phyloP scores from a whole-genome alignment of 2,113 vertebrate genomes.

The Xenopus laevis region DNA sequence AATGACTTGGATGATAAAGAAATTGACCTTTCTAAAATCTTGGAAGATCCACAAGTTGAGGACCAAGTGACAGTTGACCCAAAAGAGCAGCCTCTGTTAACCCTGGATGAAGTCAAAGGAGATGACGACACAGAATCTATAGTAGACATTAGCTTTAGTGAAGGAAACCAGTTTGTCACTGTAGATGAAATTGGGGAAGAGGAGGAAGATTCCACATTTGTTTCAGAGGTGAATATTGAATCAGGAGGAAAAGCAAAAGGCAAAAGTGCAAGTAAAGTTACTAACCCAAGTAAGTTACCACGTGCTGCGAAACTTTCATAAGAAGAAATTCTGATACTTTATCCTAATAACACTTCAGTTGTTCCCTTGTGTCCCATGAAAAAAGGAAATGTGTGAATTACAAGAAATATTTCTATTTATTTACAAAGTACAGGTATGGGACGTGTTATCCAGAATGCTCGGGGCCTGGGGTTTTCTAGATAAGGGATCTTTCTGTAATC shows the following conservation, averaged over 20 bases:
- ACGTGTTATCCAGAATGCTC: no score
- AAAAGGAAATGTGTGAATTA: no score
- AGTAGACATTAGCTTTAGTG: constrained; percentile 65
- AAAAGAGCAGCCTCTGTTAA: constrained; percentile 61
- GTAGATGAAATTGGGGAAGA: constrained; percentile 80
- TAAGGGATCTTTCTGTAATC: no score
- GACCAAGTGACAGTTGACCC: constrained; percentile 62
- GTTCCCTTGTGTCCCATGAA: no score
- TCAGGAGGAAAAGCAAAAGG: neutral
- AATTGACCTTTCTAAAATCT: constrained; percentile 52
- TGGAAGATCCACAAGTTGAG: constrained; percentile 62
- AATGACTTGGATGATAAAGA: constrained; percentile 41
- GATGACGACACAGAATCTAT: constrained; percentile 64
- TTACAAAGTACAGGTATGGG: no score
- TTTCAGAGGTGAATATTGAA: neutral
- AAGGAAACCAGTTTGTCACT: constrained; percentile 74
- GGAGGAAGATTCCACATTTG: constrained; percentile 49
- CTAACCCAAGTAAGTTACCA: neutral
- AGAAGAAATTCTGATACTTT: no score
- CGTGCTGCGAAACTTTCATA: neutral
- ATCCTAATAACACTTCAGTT: no score
- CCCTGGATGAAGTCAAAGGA: constrained; percentile 66
- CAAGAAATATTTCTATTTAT: no score
- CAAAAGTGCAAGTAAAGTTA: accelerated
- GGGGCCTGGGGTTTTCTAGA: no score